Conservation (phyloP, 53 echinoderm and acorn worm genomes). For the Paracentrotus lividus region DNA sequence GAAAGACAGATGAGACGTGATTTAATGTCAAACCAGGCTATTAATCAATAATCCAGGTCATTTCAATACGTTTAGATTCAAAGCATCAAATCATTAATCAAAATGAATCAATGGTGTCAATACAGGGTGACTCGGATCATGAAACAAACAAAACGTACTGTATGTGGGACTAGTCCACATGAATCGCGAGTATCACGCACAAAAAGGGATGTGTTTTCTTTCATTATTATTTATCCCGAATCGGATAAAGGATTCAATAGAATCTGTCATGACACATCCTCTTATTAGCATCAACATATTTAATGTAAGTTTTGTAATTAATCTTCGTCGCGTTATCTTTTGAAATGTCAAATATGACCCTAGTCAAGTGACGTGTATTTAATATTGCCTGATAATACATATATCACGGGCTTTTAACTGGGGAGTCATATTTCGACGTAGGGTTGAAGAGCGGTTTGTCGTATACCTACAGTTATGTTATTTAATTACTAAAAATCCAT, state of each 20-base stretch:
- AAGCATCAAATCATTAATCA: constrained; percentile 11
- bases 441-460: not conserved
- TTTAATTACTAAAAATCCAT: constrained; percentile 8
- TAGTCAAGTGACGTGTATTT: not conserved
- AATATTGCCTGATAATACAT: not conserved
- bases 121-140: not conserved
- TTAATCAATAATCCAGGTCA: not conserved
- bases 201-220: constrained; percentile 3
- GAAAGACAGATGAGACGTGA: not conserved
- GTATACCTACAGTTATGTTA: too few relatives aligned
- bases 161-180: not conserved
- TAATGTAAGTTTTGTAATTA: not conserved
- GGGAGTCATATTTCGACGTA: not conserved
- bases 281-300: constrained; percentile 22
- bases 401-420: not conserved
- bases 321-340: constrained; percentile 1
- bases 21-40: not conserved
- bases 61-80: not conserved
- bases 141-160: not conserved
- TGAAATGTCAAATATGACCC: not conserved
- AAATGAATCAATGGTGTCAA: not conserved
- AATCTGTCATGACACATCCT: not conserved
- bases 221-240: not conserved
- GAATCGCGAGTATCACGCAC: not conserved
- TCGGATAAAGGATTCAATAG: not conserved